These are phyloP conservation scores for Dallia pectoralis DNA, from an alignment of 2,797 vertebrate species.

Conservation along the genomic window DNA sequence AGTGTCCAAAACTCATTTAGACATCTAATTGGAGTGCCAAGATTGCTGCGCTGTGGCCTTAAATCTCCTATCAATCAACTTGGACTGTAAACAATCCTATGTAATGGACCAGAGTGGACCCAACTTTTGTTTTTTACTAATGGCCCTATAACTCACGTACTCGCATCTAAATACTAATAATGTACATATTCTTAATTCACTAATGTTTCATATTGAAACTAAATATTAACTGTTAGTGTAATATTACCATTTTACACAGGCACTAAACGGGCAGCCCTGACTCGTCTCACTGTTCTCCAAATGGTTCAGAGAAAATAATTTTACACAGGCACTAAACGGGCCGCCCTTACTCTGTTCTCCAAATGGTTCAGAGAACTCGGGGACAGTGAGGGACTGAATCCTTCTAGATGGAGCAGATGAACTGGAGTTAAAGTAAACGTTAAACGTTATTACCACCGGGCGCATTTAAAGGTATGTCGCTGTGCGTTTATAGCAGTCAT, in stretches of 20 bases:
- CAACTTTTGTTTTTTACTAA: not conserved
- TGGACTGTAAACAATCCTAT: too few relatives aligned
- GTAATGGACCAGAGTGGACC: not conserved
- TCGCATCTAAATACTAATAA: not conserved
- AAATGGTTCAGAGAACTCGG: slow-evolving; percentile 36
- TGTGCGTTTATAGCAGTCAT: not conserved
- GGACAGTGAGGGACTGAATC: slow-evolving; percentile 31
- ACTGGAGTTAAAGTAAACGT: slow-evolving; percentile 39
- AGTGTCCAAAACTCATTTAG: too few relatives aligned
- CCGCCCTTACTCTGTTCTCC: not conserved
- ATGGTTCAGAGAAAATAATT: too few relatives aligned
- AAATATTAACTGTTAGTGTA: not conserved
- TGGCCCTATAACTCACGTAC: not conserved
- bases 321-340: not conserved
- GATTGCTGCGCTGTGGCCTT: too few relatives aligned
- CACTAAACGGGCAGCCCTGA: not conserved
- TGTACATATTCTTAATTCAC: not conserved
- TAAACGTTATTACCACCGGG: slow-evolving; percentile 22
- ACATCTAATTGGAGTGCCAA: too few relatives aligned
- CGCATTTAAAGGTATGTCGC: slow-evolving; percentile 33
- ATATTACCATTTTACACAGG: not conserved
- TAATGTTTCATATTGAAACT: not conserved
- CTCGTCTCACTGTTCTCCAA: not conserved
- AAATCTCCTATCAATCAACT: too few relatives aligned
- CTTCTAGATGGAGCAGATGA: slow-evolving; percentile 49